Base-by-base conservation (phyloP, 1,140 invertebrate genomes). In the Drosophila littoralis region DNA sequence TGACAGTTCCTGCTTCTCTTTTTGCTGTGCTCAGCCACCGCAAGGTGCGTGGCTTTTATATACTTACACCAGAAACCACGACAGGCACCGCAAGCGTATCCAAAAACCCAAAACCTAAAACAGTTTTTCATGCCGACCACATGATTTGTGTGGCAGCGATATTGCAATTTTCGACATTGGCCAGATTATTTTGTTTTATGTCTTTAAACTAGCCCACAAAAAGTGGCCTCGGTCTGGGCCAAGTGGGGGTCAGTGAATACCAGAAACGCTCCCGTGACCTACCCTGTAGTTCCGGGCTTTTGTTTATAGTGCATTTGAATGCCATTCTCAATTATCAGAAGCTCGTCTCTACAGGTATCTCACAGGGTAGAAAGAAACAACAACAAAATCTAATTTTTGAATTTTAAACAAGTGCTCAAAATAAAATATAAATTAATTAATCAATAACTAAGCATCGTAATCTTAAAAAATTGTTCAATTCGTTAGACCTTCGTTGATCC, bases 341-440 rank as follows among this genome's bases (percentile, higher is more conserved):
- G 97, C 97, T 98, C 97, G 97, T 97, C 97, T 98, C 97, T 98
- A 98, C 97, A 98, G 97, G 97, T 98, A 98, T 98, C 97, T 98
- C 97, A 97, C 97, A 92, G 97, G 97, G 81, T 89, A 89, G 84
- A 89, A 89, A 90, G 74, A 89, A 84, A 84, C 84, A 68, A 70
- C 84, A 6, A 1, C 1, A 43, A 10, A 6, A 10, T 2, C 7
- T 22, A 50, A 28, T 36, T 7, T 36, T 36, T 36, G 35, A 36
- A 36, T 36, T 36, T 42, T 13, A 42, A 42, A 42, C 1, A 32
- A 15, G 15, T 42, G 52, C 17, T 8, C 10, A 15, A 64, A 32
- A 63, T 38, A 38, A 12, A 10, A 10, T 12, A 12, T 40, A 10
- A 38, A 38, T 12, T 12, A 10, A 10, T 40, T 0, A n/a, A 10